Evolutionary conservation across 2,888 invertebrate species (phyloP).

Genomic region (Drosophila mimetica): DNA sequence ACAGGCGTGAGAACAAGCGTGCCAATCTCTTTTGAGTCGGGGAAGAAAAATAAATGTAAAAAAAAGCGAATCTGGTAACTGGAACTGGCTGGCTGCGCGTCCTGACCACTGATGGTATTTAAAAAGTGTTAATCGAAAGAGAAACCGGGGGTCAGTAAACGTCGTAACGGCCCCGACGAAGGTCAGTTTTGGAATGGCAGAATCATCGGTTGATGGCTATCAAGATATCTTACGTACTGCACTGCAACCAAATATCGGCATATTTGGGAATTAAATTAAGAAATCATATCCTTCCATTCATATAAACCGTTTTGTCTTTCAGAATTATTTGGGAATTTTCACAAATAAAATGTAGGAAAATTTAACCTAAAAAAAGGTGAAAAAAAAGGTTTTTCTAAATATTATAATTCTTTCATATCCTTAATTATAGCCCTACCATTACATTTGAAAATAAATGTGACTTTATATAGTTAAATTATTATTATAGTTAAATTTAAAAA

Average conservation of each 20-base stretch:
- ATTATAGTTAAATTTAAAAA: too few relatives aligned
- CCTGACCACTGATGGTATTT: conserved; percentile 40
- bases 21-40: conserved; percentile 2
- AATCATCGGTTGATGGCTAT: conserved; percentile 20
- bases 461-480: too few relatives aligned
- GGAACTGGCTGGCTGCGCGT: conserved; percentile 22
- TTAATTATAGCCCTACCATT: too few relatives aligned
- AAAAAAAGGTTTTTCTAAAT: too few relatives aligned
- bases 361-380: too few relatives aligned
- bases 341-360: too few relatives aligned
- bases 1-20: conserved; percentile 43
- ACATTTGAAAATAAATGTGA: too few relatives aligned
- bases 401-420: too few relatives aligned
- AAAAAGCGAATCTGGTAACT: conserved; percentile 17
- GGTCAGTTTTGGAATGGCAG: conserved; percentile 27
- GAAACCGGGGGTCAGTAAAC: conserved; percentile 20
- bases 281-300: too few relatives aligned
- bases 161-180: conserved; percentile 11
- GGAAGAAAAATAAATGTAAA: neutral
- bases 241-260: conserved; percentile 10
- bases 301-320: too few relatives aligned
- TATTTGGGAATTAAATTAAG: neutral
- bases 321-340: too few relatives aligned
- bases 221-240: neutral
- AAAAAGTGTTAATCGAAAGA: conserved; percentile 32